Percentiles rank a stretch among this genome's conserved stretches.
Conservation (phyloP, 2,888 invertebrate species). For the Scaptomyza parva region DNA sequence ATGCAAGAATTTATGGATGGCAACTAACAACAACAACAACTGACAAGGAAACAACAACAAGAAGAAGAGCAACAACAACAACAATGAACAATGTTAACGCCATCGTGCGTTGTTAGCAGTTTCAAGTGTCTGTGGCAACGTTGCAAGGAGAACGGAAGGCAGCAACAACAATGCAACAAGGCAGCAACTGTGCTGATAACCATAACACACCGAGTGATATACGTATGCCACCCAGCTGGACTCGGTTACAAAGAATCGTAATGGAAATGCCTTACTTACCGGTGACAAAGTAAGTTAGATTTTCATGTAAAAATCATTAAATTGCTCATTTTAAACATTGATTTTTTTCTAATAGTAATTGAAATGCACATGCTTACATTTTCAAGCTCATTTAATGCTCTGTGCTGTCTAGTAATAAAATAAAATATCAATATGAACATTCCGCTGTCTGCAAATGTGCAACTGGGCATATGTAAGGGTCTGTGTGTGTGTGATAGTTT, state of each 20-base stretch:
- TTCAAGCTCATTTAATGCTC: slow-evolving; percentile 15
- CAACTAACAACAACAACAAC: slow-evolving; percentile 62
- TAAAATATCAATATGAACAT: slow-evolving; percentile 4
- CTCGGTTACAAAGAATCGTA: slow-evolving; percentile 8
- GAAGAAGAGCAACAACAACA: slow-evolving; percentile 39
- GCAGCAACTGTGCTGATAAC: slow-evolving; percentile 74
- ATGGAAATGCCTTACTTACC: background rate
- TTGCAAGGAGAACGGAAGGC: slow-evolving; percentile 39
- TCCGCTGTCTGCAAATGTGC: background rate
- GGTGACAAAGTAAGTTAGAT: background rate
- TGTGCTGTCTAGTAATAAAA: background rate
- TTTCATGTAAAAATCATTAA: no score
- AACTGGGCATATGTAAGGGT: slow-evolving; percentile 17
- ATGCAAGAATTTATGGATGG: slow-evolving; percentile 76
- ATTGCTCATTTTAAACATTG: no score
- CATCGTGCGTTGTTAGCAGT: slow-evolving; percentile 73
- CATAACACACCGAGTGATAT: slow-evolving; percentile 79
- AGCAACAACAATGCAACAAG: slow-evolving; percentile 55
- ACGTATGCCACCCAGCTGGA: slow-evolving; percentile 44
- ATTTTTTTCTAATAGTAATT: background rate
- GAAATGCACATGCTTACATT: background rate
- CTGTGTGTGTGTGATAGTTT: no score
- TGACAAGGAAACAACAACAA: slow-evolving; percentile 36
- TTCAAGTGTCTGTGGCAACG: slow-evolving; percentile 67
- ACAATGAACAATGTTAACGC: slow-evolving; percentile 70